Evolutionary conservation across 2,888 invertebrate genomes (phyloP).

Genomic region (Agrotis clavis): DNA sequence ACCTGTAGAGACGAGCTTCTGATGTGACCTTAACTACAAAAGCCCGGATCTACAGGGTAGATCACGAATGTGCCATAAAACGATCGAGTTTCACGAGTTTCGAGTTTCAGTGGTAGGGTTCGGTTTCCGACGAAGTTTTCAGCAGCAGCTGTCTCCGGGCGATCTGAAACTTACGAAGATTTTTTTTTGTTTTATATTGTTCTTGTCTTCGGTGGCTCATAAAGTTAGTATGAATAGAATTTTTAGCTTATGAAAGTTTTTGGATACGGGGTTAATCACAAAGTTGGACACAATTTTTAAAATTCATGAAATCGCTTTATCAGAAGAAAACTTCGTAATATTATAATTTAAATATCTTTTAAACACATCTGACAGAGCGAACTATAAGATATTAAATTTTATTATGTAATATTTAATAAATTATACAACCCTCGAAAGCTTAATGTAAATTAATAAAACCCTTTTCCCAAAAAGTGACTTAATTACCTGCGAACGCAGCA

Average conservation of each 20-base stretch:
- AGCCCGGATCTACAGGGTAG: constrained; percentile 99
- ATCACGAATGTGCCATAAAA: constrained; percentile 97
- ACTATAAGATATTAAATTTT: neutral
- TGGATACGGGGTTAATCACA: constrained; percentile 19
- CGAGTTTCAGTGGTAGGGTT: constrained; percentile 58
- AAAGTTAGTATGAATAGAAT: constrained; percentile 49
- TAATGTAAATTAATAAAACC: constrained; percentile 29
- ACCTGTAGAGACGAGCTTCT: constrained; percentile 99
- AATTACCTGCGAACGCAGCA: constrained; percentile 29
- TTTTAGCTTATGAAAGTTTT: constrained; percentile 33
- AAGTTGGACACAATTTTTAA: constrained; percentile 19
- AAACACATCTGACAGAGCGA: neutral
- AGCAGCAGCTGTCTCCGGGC: constrained; percentile 43
- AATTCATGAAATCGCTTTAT: neutral
- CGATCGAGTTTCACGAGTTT: constrained; percentile 66
- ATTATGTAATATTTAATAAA: constrained; percentile 2
- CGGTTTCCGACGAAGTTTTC: constrained; percentile 39
- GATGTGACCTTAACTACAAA: constrained; percentile 98
- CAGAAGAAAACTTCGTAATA: neutral
- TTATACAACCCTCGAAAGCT: constrained; percentile 19
- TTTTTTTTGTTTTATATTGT: constrained; percentile 46
- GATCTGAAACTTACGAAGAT: constrained; percentile 61
- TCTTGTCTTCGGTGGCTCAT: constrained; percentile 44
- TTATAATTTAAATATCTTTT: neutral
- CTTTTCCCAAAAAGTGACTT: constrained; percentile 29